These are phyloP conservation scores for Manis pentadactyla DNA, from an alignment of 2,797 vertebrate genomes.

Conservation along the genomic window DNA sequence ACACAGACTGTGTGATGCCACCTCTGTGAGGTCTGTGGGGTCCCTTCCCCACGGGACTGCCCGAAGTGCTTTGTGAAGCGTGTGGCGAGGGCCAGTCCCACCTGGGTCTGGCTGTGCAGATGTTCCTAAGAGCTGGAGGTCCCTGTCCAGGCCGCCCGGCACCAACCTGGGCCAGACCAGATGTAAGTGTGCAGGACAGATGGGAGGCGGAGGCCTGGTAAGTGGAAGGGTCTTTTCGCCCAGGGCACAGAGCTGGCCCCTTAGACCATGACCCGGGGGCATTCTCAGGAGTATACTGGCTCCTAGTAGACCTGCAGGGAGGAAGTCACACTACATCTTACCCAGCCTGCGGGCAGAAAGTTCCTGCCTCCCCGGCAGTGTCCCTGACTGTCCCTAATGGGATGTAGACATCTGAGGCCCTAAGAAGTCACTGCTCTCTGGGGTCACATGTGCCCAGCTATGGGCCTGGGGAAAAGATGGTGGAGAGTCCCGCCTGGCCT, in stretches of 20 bases:
- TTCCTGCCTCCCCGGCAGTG: background rate
- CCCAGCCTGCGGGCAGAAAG: background rate
- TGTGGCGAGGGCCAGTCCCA: accelerated
- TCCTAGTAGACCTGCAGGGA: background rate
- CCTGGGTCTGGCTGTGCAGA: background rate
- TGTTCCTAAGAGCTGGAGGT: background rate
- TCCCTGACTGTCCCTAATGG: background rate
- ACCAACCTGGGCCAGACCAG: background rate
- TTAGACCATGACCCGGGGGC: accelerated
- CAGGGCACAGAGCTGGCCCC: background rate
- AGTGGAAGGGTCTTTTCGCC: no score
- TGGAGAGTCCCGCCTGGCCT: background rate
- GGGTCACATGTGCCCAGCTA: background rate
- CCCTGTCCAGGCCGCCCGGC: background rate
- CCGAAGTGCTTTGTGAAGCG: background rate
- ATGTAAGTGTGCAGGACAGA: background rate
- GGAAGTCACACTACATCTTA: background rate
- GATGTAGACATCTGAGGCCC: background rate
- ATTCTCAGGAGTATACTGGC: background rate
- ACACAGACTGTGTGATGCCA: background rate
- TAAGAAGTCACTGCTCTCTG: background rate
- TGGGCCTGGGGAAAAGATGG: background rate
- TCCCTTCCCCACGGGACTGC: no score
- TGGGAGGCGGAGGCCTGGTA: background rate
- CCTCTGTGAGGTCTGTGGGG: background rate